phyloP scores from a whole-genome alignment of 2,888 invertebrate species.

The Patella caerulea region DNA sequence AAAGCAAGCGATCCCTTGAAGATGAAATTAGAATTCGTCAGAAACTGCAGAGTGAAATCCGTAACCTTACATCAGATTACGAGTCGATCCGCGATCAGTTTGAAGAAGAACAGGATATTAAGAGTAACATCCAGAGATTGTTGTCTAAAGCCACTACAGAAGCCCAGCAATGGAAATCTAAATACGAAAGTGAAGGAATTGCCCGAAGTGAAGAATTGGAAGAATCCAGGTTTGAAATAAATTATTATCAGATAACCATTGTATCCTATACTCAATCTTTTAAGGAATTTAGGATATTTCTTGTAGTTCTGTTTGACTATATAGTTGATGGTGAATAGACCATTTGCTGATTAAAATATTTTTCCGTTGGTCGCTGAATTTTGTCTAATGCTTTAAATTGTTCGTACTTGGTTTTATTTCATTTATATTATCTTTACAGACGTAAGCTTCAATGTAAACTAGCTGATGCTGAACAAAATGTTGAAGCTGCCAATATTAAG shows the following conservation, averaged over 20 bases:
- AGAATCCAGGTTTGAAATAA: slow-evolving; percentile 61
- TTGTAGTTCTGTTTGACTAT: too few species aligned
- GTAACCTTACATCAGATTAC: slow-evolving; percentile 97
- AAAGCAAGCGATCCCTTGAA: slow-evolving; percentile 96
- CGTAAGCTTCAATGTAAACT: slow-evolving; percentile 87
- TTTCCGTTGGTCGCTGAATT: too few species aligned
- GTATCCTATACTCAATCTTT: too few species aligned
- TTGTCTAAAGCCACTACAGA: slow-evolving; percentile 98
- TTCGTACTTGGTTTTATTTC: too few species aligned
- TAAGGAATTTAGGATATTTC: too few species aligned
- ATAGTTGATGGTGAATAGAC: too few species aligned
- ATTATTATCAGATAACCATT: too few species aligned
- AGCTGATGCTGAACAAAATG: slow-evolving; percentile 95
- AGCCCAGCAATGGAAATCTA: slow-evolving; percentile 96
- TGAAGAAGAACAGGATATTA: slow-evolving; percentile 98
- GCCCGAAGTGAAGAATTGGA: slow-evolving; percentile 75
- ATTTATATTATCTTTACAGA: slow-evolving; percentile 70
- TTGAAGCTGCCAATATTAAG: slow-evolving; percentile 77
- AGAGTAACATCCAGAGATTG: slow-evolving; percentile 98
- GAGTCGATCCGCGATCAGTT: slow-evolving; percentile 99
- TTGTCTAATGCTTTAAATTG: too few species aligned
- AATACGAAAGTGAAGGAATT: slow-evolving; percentile 88
- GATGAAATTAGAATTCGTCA: slow-evolving; percentile 80
- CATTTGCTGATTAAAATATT: too few species aligned
- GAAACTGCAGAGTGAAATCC: slow-evolving; percentile 82